Evolutionary conservation across 2,797 vertebrate species (phyloP).

Genomic region (Pseudomugil gertrudae): DNA sequence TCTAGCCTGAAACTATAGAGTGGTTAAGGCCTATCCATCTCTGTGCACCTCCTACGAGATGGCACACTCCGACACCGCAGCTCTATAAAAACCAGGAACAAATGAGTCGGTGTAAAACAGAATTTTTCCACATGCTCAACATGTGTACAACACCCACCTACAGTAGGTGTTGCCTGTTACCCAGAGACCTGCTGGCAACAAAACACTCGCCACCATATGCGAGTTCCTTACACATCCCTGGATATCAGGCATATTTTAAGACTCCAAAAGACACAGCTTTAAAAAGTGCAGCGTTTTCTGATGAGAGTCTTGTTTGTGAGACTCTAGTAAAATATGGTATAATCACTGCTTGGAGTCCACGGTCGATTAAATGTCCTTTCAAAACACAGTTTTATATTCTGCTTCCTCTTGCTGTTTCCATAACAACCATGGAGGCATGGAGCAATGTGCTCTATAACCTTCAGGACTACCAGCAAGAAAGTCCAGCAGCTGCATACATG

Average conservation of each 20-base stretch:
- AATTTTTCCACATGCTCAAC: slow-evolving; percentile 31
- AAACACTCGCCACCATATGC: slow-evolving; percentile 5
- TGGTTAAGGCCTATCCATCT: slow-evolving; percentile 25
- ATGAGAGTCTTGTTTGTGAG: slow-evolving; percentile 14
- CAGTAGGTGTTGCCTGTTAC: slow-evolving; percentile 43
- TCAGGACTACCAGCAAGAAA: slow-evolving; percentile 70
- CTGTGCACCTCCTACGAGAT: slow-evolving; percentile 34
- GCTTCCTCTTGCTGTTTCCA: slow-evolving; percentile 82
- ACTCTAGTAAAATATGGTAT: slow-evolving; percentile 43
- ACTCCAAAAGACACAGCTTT: neutral
- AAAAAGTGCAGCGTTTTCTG: slow-evolving; percentile 23
- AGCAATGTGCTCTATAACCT: slow-evolving; percentile 78
- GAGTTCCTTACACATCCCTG: slow-evolving; percentile 10
- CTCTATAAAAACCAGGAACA: slow-evolving; percentile 33
- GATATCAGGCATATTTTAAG: slow-evolving; percentile 18
- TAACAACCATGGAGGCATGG: slow-evolving; percentile 77
- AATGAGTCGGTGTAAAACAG: slow-evolving; percentile 37
- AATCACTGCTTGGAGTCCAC: slow-evolving; percentile 49
- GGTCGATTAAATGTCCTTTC: slow-evolving; percentile 66
- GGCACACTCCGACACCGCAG: slow-evolving; percentile 25
- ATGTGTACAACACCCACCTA: slow-evolving; percentile 44
- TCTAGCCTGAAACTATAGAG: slow-evolving; percentile 24
- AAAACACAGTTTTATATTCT: slow-evolving; percentile 76
- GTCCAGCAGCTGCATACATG: slow-evolving; percentile 27
- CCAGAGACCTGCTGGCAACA: slow-evolving; percentile 34